Evolutionary conservation across 2,113 vertebrate genomes (phyloP).

Genomic region (Atrichornis clamosus): DNA sequence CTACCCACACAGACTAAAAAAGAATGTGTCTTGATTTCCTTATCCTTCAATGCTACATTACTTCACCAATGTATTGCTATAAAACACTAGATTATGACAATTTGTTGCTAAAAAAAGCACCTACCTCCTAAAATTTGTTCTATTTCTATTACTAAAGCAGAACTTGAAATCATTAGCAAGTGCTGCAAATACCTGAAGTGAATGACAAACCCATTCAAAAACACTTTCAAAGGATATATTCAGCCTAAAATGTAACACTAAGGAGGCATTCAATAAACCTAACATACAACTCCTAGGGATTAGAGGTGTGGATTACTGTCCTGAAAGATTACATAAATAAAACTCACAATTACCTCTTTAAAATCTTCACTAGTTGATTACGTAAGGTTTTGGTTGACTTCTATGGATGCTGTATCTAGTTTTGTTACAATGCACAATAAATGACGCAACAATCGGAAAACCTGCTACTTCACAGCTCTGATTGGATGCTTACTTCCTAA

Average conservation of each 20-base stretch:
- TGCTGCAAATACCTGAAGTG: neutral
- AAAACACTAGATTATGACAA: neutral
- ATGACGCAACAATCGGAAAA: neutral
- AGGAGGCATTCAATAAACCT: neutral
- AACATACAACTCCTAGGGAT: neutral
- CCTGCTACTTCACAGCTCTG: neutral
- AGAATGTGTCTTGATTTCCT: neutral
- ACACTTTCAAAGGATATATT: neutral
- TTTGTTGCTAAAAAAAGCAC: neutral
- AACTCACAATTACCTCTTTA: neutral
- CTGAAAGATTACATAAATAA: neutral
- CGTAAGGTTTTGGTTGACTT: fast-evolving
- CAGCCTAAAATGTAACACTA: neutral
- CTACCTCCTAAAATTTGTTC: neutral
- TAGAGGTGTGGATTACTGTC: neutral
- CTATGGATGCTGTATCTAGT: neutral
- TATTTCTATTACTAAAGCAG: neutral
- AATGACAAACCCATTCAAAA: neutral
- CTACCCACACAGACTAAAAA: neutral
- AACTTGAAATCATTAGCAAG: neutral
- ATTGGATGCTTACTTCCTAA: neutral
- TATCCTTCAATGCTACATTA: neutral
- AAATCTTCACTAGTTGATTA: neutral
- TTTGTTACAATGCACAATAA: neutral
- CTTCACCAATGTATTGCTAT: neutral